Conservation (phyloP, 1,140 invertebrate species). For the Dreissena polymorpha region DNA sequence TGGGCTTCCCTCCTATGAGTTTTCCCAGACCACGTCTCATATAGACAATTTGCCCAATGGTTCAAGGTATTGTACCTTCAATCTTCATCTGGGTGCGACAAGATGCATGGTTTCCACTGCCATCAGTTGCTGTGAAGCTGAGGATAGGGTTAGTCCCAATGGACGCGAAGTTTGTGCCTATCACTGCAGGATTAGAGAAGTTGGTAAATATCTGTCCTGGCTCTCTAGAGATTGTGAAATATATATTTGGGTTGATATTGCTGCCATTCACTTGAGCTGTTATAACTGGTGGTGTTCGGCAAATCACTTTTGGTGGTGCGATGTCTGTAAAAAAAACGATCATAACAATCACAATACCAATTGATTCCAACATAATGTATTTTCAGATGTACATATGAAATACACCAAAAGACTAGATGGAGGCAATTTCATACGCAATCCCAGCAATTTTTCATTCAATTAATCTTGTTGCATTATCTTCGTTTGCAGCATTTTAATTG, state of each 20-base stretch:
- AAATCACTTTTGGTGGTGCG: conserved; percentile 12
- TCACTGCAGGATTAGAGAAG: not conserved
- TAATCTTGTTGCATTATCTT: too few species aligned
- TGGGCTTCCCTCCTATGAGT: too few species aligned
- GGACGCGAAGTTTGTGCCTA: conserved; percentile 13
- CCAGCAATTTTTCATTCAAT: too few species aligned
- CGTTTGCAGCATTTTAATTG: too few species aligned
- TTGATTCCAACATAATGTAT: too few species aligned
- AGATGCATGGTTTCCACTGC: conserved; percentile 8
- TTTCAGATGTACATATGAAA: too few species aligned
- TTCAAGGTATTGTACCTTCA: conserved; percentile 22
- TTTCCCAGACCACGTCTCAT: too few species aligned
- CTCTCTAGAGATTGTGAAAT: too few species aligned
- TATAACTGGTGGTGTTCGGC: conserved; percentile 6
- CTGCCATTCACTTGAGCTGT: not conserved
- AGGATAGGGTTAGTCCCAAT: conserved; percentile 44
- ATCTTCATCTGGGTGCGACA: conserved; percentile 42
- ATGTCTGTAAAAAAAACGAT: conserved; percentile 30
- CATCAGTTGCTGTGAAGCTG: conserved; percentile 7
- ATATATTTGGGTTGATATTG: not conserved
- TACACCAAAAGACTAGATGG: too few species aligned
- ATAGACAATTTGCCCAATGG: not conserved
- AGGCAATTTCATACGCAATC: too few species aligned
- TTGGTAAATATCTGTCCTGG: not conserved
- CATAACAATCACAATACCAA: not conserved